phyloP scores from a whole-genome alignment of 2,888 invertebrate genomes.

The Tridacna crocea region DNA sequence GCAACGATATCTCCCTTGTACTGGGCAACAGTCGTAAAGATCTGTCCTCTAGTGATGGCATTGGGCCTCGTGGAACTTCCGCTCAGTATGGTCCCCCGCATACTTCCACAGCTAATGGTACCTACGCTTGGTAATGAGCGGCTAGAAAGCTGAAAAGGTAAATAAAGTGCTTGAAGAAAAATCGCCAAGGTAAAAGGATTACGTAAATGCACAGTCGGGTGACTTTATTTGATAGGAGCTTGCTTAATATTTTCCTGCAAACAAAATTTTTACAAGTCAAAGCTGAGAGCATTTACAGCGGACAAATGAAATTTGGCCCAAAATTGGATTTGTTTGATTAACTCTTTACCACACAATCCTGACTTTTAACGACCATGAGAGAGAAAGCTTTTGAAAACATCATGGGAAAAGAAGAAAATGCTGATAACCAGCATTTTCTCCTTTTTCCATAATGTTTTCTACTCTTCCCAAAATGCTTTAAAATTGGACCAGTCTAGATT shows the following conservation, averaged over 20 bases:
- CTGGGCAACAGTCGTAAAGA: slow-evolving; percentile 70
- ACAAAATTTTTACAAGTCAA: too few species aligned
- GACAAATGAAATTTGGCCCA: too few species aligned
- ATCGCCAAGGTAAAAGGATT: background rate
- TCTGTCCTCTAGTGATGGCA: slow-evolving; percentile 36
- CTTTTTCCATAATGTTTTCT: too few species aligned
- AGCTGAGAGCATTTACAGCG: too few species aligned
- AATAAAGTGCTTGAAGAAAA: background rate
- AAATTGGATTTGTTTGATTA: too few species aligned
- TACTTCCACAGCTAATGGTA: slow-evolving; percentile 39
- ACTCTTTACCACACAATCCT: too few species aligned
- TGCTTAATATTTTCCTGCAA: background rate
- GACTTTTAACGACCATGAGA: too few species aligned
- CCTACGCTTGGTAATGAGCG: slow-evolving; percentile 28
- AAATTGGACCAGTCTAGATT: too few species aligned
- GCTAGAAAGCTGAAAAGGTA: slow-evolving; percentile 7
- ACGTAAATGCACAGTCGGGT: background rate
- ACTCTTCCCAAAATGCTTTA: too few species aligned
- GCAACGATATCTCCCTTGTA: slow-evolving; percentile 73
- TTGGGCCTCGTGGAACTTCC: slow-evolving; percentile 34
- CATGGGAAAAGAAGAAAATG: too few species aligned
- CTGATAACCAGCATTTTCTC: too few species aligned
- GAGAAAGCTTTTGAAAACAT: too few species aligned
- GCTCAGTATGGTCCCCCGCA: slow-evolving; percentile 46
- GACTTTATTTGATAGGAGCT: background rate